phyloP scores from a whole-genome alignment of 2,113 vertebrate species.

The Egretta garzetta region DNA sequence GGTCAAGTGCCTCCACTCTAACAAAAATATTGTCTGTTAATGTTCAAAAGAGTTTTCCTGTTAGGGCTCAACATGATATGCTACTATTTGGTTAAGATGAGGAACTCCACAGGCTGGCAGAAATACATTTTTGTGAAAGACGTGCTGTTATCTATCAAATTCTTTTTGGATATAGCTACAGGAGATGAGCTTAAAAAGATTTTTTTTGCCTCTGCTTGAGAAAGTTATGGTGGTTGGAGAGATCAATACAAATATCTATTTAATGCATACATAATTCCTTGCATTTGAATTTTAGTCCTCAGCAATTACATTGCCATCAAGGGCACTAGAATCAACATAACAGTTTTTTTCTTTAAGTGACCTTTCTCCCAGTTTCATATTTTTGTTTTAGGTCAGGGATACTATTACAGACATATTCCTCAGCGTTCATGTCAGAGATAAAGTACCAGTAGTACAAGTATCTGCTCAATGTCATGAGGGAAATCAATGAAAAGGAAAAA shows the following conservation, averaged over 20 bases:
- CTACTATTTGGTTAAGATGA: neutral
- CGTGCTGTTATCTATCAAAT: neutral
- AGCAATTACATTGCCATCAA: neutral
- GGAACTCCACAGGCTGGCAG: neutral
- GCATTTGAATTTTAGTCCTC: neutral
- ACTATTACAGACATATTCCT: neutral
- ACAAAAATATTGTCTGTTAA: neutral
- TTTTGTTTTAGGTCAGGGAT: neutral
- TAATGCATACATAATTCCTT: neutral
- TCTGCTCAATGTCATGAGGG: neutral
- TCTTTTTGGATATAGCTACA: neutral
- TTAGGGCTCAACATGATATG: neutral
- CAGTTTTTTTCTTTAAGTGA: neutral
- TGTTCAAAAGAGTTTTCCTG: neutral
- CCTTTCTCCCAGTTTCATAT: neutral
- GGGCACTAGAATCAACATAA: neutral
- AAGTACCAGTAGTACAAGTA: neutral
- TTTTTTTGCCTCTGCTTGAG: neutral
- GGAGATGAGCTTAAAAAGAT: neutral
- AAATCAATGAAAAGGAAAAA: conserved; percentile 15
- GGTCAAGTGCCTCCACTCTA: neutral
- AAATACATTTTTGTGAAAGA: neutral
- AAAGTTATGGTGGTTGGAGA: neutral
- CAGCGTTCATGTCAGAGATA: neutral
- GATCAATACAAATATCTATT: neutral